Evolutionary conservation across 2,113 vertebrate species (phyloP), one percentile per base, ranked within the genome.

Genomic region (Ivindomyrus marchei): DNA sequence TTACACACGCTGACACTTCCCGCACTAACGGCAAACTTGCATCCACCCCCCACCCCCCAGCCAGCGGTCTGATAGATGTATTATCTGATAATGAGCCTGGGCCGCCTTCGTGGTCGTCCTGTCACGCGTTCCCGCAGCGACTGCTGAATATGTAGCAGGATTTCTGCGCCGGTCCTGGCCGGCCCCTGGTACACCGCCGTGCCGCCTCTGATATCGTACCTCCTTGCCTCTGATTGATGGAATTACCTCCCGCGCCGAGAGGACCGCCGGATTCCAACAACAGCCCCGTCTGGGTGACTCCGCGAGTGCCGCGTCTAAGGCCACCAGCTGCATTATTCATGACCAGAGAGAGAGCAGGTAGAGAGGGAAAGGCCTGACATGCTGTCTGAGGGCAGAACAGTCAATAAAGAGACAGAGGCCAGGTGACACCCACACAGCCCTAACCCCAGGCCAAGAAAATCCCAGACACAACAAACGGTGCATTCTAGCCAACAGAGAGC

Each of bases 251-350:
- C 36, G 50, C 50, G 9, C 88, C 15, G 42, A 27, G 27, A 80
- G 70, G 74, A 42, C 70, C 47, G 21, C 15, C 21, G 49, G 36
- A 45, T 46, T 74, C 36, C 77, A 15, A 42, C 74, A 84, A 24
- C 74, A 52, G 88, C 77, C 52, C 31, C 1, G 42, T 83, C 88
- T 19, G 31, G 62, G 45, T 31, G 27, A 50, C 27, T 46, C 62
- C 11, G n/a, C 47, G 24, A 45, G 88, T 87, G 19, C 6, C 6
- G 62, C 39, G 8, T 56, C 87, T 31, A 56, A 88, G 39, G 52
- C 89, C 53, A 46, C 10, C 39, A 39, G 47, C 39, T 90, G 42
- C 56, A 86, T 90, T 90, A 90, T 90, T 86, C 52, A 87, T 52
- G 31, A 24, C 15, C 45, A 8, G 46, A 85, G 39, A 53, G 74